These are phyloP conservation scores for Drosophila lini DNA, from an alignment of 1,140 invertebrate species.

Conservation along the genomic window DNA sequence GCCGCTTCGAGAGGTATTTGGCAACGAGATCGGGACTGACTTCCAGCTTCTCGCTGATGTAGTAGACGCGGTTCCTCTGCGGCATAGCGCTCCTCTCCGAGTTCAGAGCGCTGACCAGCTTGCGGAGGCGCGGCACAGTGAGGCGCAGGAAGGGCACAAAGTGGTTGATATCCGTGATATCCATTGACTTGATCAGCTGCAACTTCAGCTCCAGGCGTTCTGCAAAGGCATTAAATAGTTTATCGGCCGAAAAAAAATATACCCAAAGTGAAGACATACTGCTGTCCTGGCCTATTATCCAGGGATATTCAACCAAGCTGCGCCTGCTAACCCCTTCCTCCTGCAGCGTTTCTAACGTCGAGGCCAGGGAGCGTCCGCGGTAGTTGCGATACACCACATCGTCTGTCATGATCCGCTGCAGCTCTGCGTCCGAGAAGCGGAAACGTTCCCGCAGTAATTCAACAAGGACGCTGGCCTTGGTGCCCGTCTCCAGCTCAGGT, in stretches of 20 bases:
- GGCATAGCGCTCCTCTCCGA: conserved; percentile 45
- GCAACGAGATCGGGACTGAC: conserved; percentile 64
- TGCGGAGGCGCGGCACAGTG: conserved; percentile 60
- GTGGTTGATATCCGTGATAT: conserved; percentile 71
- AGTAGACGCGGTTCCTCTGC: conserved; percentile 77
- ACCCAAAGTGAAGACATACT: conserved; percentile 31
- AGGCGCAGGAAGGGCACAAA: conserved; percentile 77
- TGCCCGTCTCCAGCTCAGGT: conserved; percentile 46
- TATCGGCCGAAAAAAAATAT: neutral
- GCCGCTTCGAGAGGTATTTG: conserved; percentile 74
- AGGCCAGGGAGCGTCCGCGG: conserved; percentile 31
- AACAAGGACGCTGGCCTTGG: conserved; percentile 25
- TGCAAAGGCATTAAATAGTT: neutral
- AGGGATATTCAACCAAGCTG: conserved; percentile 76
- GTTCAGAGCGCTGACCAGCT: conserved; percentile 53
- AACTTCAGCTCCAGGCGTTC: conserved; percentile 59
- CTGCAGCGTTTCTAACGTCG: conserved; percentile 53
- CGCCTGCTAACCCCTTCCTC: conserved; percentile 60
- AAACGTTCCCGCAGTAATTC: conserved; percentile 56
- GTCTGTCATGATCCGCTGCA: conserved; percentile 55
- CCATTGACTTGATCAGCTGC: conserved; percentile 57
- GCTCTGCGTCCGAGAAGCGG: conserved; percentile 48
- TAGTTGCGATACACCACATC: conserved; percentile 63
- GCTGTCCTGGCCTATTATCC: conserved; percentile 65
- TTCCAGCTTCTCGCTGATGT: conserved; percentile 71